Base-by-base conservation (phyloP, 2,797 vertebrate species). In the Tokudaia tokunoshimensis region DNA sequence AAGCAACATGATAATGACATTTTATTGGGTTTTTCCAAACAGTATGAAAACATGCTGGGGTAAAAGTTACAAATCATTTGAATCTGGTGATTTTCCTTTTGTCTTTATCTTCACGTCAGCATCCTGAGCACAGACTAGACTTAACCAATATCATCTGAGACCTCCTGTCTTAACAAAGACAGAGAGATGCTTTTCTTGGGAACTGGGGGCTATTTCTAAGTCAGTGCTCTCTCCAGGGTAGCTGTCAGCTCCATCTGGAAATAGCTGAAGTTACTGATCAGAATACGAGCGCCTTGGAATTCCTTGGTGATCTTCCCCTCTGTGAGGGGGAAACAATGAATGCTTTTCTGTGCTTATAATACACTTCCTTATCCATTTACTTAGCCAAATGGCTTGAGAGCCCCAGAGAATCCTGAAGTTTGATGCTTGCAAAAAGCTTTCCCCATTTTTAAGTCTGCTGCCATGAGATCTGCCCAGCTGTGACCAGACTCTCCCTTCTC, bases 171-270 rank as follows among this genome's bases (percentile, higher is more conserved):
- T 34, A 79, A 88, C 1, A 61, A 74, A 95, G 63, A 72, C 79
- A 67, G 52, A 91, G 34, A 92, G 80, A 75, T 44, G 65, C 47
- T 93, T 52, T 93, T 6, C n/a, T 44, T 26, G 55, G 41, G 90
- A 95, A 93, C 65, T 26, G 10, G 87, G 17, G 75, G 22, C 59
- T 80, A 72, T 92, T 93, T 91, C 81, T 91, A 93, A 78, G 47
- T 93, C 34, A 80, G 87, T 5, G 1, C 26, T 85, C 61, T 85
- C 87, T 89, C 2, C 75, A 67, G 79, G 41, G 67, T 26, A 94
- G n/a, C 91, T 94, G 75, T 96, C 97, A 67, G 75, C 41, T 74
- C 75, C 14, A 3, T 93, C 86, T 95, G 81, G 91, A 97, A 95
- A 94, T 74, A 67, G 37, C 92, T 44, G 37, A 84, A 94, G 59